Evolutionary conservation across 2,113 vertebrate species (phyloP).

Genomic region (Neoarius graeffei): DNA sequence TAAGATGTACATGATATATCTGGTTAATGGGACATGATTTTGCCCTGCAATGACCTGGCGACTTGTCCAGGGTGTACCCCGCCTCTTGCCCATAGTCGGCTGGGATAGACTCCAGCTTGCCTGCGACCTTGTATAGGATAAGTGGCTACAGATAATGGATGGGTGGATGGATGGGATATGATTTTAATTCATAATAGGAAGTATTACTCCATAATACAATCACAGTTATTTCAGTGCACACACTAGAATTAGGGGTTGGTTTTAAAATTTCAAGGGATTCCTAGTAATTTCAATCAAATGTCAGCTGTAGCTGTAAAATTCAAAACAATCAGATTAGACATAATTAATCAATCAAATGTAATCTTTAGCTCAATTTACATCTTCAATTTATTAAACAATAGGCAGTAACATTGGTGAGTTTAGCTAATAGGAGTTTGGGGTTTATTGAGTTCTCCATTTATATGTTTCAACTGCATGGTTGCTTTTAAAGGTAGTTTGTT

Average conservation of each 20-base stretch:
- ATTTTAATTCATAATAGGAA: neutral
- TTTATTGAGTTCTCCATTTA: neutral
- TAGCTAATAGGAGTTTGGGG: neutral
- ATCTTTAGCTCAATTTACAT: neutral
- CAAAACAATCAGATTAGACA: neutral
- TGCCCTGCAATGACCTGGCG: too few species aligned
- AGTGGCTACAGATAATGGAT: too few species aligned
- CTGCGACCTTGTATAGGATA: too few species aligned
- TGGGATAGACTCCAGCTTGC: too few species aligned
- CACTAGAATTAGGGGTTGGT: neutral
- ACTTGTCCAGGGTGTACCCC: too few species aligned
- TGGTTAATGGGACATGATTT: neutral
- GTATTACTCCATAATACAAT: neutral
- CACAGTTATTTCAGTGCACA: neutral
- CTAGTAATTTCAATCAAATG: neutral
- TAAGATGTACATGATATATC: neutral
- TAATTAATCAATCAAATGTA: neutral
- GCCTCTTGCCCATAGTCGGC: too few species aligned
- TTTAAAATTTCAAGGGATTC: neutral
- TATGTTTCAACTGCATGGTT: neutral
- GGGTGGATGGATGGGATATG: neutral
- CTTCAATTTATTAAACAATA: neutral
- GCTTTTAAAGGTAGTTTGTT: neutral
- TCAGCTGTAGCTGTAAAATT: neutral
- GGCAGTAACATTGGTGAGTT: neutral